These are phyloP conservation scores for Halcyon malimbica DNA, from an alignment of 2,113 vertebrate genomes.

Conservation along the genomic window DNA sequence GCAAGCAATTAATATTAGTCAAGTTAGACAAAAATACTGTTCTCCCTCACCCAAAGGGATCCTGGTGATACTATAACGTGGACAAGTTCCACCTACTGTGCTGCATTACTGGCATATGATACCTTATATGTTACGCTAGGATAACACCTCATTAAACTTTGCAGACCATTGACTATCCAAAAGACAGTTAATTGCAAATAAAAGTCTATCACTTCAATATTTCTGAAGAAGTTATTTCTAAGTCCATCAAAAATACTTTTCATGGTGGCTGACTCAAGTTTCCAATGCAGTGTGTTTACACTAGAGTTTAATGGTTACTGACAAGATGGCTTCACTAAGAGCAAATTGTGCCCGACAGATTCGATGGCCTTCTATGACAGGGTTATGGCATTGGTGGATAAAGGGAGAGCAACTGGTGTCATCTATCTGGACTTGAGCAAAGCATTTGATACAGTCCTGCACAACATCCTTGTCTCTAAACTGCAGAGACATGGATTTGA, in stretches of 20 bases:
- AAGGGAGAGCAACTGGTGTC: not conserved
- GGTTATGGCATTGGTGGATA: not conserved
- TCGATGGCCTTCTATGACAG: not conserved
- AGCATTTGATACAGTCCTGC: not conserved
- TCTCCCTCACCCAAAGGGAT: not conserved
- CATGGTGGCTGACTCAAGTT: not conserved
- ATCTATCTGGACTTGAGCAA: not conserved
- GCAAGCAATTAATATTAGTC: not conserved
- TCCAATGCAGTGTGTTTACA: not conserved
- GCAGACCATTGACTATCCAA: not conserved
- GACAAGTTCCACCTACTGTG: not conserved
- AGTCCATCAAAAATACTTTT: not conserved
- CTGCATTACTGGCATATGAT: not conserved
- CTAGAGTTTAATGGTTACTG: not conserved
- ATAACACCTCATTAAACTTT: not conserved
- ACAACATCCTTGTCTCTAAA: not conserved
- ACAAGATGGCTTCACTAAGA: not conserved
- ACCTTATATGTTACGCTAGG: not conserved
- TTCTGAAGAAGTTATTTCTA: not conserved
- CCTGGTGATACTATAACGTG: not conserved
- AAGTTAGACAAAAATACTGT: not conserved
- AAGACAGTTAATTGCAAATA: not conserved
- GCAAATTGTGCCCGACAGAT: not conserved
- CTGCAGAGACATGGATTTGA: not conserved
- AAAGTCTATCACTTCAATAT: not conserved